Evolutionary conservation across 2,888 invertebrate genomes (phyloP), one percentile per base, ranked within the genome.

Genomic region (Drosophila mimetica): DNA sequence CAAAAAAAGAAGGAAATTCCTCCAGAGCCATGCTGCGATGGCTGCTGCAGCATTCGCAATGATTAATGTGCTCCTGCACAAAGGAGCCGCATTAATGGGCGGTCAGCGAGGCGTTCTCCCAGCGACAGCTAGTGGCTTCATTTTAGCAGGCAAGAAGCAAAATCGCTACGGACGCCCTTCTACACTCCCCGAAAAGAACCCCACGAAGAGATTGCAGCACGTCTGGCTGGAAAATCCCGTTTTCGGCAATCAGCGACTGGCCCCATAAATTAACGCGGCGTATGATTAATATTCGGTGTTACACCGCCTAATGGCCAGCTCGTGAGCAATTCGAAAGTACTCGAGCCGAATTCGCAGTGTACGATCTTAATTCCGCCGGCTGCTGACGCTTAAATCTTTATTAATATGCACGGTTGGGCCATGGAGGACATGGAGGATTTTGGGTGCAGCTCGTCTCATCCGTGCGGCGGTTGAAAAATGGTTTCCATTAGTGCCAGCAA

Each of bases 281-380:
- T 84, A 84, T 83, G 86, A 83, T 83, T 83, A 83, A 83, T 83
- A 76, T 86, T 53, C 73, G 81, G 87, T 82, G 76, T 70, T 79
- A 73, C 79, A 74, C 71, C 84, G 76, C 74, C 67, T 86, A 84
- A 85, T 84, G 85, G 87, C 55, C 63, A 52, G 67, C 69, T 75
- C 87, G 85, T 84, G 87, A 76, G 53, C 63, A 63, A 75, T 72
- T 75, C 65, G 25, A 55, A 66, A 75, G 72, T 77, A 80, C 75
- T 73, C 65, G 63, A 39, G 16, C 30, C 22, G 60, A 5, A 30
- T 37, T 46, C 65, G 60, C 73, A 60, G 77, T 61, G 55, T 60
- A 59, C 55, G 32, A 69, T 75, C 86, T 83, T 72, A 71, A 86
- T 80, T 86, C 83, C 39, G 64, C 61, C 71, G 67, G 51, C 61